Base-by-base conservation (phyloP, 1,140 invertebrate species). In the Sitobion miscanthi region DNA sequence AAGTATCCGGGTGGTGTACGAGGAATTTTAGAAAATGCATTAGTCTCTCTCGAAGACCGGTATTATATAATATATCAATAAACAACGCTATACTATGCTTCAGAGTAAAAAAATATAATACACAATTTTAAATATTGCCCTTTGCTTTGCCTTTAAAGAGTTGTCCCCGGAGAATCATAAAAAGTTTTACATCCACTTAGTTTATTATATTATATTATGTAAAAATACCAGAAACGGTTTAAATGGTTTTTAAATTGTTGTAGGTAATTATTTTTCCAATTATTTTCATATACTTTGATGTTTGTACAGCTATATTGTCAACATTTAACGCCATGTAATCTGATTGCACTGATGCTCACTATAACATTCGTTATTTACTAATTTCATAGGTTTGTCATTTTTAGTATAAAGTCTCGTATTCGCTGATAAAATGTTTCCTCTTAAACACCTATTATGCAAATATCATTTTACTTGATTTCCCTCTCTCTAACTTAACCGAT, bases 1-100 rank as follows among this genome's bases (percentile, higher is more conserved):
- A 49, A 92, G 83, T 82, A 38, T 89, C 35, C 21, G 21, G 20
- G 52, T 9, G 35, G 0, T 23, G 45, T 20, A 23, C 23, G 47
- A 47, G 69, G 77, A 83, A 82, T 92, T 49, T 83, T 52, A 52
- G 90, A 45, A 69, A 91, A 91, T 42, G 2, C 90, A 91, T 91
- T 69, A 91, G 62, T 62, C 8, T 30, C 57, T 38, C 9, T 30
- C 0, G 62, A 62, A 21, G 30, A 21, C 6, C 17, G 49, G 47
- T 38, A 49, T 17, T 45, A 42, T 45, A 42, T 85, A 42, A 85
- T 85, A 45, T 25, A 85, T 42, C 38, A 85, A 85, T 85, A 83
- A 83, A 83, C 77, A 69, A 69, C 62, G 30, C 30, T 69, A 30
- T 69, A 25, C 23, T 45, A 85, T 42, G 23, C 83, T 3, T 45